Evolutionary conservation across 2,113 vertebrate species (phyloP), one percentile per base, ranked within the genome.

Genomic region (Crotalus viridis): DNA sequence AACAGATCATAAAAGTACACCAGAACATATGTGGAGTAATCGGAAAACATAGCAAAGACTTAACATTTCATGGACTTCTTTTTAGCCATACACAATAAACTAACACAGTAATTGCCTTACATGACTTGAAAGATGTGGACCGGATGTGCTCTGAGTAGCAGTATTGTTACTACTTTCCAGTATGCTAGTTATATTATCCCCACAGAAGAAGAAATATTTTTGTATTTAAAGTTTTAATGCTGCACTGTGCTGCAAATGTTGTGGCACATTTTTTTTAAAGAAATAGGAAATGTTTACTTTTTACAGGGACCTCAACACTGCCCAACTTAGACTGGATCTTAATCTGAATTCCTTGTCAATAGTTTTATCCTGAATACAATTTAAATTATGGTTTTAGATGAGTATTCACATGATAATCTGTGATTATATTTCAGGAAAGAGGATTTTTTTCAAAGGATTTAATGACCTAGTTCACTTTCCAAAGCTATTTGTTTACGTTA

Each of bases 401-500:
- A 97, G 97, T 93, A 97, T 96, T 85, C 95, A 96, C 94, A 96
- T 97, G 97, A 96, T 97, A 97, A 98, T 97, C 96, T 97, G 97
- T 97, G 97, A 97, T 98, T 96, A 93, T 97, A 95, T 98, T 97
- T 97, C 97, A 97, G 96, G 97, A 98, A 97, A 96, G 97, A 97
- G 92, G 95, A 90, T 96, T 97, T 96, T 96, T 94, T 97, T 97
- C 64, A 97, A 97, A 97, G 97, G 97, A 97, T 94, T 98, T 98
- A 98, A 98, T 97, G 98, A 98, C 98, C 98, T 98, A 96, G 96
- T 98, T 99, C 98, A 98, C 98, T 98, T 98, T 98, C 98, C 99
- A 98, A 98, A 99, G 98, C 99, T 99, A 98, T 98, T 99, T 99
- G 98, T 99, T 99, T 98, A 98, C 98, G 99, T 97, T 98, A 97